These are phyloP conservation scores for Lethenteron reissneri DNA, from an alignment of 2,113 vertebrate species.

Conservation along the genomic window DNA sequence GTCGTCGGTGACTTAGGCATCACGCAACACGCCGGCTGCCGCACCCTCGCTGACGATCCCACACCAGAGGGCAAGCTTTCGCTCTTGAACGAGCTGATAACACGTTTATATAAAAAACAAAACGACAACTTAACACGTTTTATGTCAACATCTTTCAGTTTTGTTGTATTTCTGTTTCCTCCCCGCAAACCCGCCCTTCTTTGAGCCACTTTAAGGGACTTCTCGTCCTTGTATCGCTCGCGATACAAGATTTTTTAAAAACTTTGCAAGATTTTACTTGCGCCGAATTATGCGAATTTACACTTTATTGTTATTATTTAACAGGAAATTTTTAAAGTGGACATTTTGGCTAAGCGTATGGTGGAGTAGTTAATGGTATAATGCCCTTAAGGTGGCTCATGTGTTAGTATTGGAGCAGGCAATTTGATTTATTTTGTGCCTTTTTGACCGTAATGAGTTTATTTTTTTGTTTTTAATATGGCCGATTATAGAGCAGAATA, in stretches of 20 bases:
- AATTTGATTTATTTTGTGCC: slow-evolving; percentile 2
- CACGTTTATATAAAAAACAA: background rate
- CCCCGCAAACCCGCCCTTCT: background rate
- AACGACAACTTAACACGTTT: background rate
- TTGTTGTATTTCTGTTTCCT: background rate
- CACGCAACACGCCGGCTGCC: no score
- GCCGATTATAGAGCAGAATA: background rate
- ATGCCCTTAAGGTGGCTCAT: slow-evolving; percentile 3
- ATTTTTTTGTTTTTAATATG: background rate
- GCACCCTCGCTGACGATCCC: background rate
- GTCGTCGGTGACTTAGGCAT: no score
- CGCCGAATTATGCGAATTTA: background rate
- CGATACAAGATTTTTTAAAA: background rate
- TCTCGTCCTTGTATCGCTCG: background rate
- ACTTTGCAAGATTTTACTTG: background rate
- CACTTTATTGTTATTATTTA: background rate
- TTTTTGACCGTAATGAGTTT: background rate
- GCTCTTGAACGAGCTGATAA: background rate
- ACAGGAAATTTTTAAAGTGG: background rate
- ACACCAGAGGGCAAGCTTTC: background rate
- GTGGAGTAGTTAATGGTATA: background rate
- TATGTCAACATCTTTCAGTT: background rate
- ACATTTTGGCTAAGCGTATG: background rate
- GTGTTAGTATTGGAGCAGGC: background rate
- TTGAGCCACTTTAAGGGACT: slow-evolving; percentile 6